Evolutionary conservation across 2,113 vertebrate species (phyloP), one percentile per base, ranked within the genome.

Genomic region (Melanocharis versteri): DNA sequence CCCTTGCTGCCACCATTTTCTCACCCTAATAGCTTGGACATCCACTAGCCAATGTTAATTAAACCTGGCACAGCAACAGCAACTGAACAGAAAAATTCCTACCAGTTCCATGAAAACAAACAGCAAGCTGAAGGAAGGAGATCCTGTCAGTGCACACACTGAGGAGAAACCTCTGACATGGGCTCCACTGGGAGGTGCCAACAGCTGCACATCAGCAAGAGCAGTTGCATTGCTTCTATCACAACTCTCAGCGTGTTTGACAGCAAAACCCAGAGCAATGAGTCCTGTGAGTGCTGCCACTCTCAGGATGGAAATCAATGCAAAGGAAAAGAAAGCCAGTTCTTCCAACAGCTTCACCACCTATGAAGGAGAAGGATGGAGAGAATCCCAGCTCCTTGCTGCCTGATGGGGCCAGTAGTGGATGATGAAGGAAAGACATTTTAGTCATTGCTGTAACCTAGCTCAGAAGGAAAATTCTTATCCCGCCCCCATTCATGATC

Each of bases 401-500:
- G 15, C 22, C 20, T 33, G 51, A 65, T 81, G 53, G 5, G 57
- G 53, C 20, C 51, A 80, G 48, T n/a, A 37, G 37, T 7, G 22
- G 6, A 50, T n/a, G 39, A 57, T 18, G n/a, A 71, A 86, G 24
- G 10, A 71, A 60, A 71, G 37, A 37, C 6, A 35, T 94, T 80
- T 81, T 35, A 62, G 28, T 70, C 6, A 50, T 65, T 21, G 2
- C 20, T 60, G 10, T 73, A 83, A 82, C 18, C 60, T 37, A 64
- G 73, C 33, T 16, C 50, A 88, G 30, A 79, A 80, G 31, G 22
- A 86, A 86, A 88, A 70, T 61, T 66, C 19, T 76, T 78, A 65
- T 42, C 11, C 20, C 2, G 0, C 13, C 9, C n/a, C 35, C 6
- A 35, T 30, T 68, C 1, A 1, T 21, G 50, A 61, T 40, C 5